phyloP scores from a whole-genome alignment of 23 tunicate genomes.

The Trididemnum clinides region DNA sequence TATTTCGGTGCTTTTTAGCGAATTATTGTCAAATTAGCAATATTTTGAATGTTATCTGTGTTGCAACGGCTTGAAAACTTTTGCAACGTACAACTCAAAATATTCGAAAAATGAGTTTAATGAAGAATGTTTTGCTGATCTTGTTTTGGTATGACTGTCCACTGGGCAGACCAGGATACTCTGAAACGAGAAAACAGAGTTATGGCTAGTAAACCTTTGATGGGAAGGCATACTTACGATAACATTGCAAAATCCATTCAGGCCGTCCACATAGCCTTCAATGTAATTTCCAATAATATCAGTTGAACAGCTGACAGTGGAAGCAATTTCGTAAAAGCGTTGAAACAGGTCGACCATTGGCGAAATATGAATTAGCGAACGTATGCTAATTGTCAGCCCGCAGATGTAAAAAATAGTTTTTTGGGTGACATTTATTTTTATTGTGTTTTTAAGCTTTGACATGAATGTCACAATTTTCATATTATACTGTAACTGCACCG shows the following conservation, averaged over 20 bases:
- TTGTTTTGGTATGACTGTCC: constrained; percentile 20
- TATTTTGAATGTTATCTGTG: too few species aligned
- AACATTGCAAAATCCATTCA: constrained; percentile 7
- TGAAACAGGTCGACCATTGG: too few species aligned
- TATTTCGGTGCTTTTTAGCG: too few species aligned
- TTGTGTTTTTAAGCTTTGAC: too few species aligned
- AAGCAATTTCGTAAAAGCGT: constrained; percentile 13
- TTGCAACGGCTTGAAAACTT: too few species aligned
- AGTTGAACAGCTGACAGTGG: constrained; percentile 29
- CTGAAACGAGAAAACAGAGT: constrained; percentile 11
- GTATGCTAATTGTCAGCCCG: too few species aligned
- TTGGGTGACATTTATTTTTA: too few species aligned
- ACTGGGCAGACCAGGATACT: constrained; percentile 19
- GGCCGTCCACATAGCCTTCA: constrained; percentile 19
- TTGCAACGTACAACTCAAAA: not conserved
- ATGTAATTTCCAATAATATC: constrained; percentile 7
- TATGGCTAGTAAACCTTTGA: constrained; percentile 24
- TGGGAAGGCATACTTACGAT: constrained; percentile 23
- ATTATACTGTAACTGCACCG: too few species aligned
- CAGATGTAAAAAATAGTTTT: too few species aligned
- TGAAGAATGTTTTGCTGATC: not conserved
- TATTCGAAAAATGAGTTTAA: not conserved
- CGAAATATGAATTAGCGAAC: too few species aligned
- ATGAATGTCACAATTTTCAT: too few species aligned
- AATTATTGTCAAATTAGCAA: too few species aligned